These are phyloP conservation scores for Pomacea canaliculata DNA, from an alignment of 2,888 invertebrate species.

Conservation along the genomic window DNA sequence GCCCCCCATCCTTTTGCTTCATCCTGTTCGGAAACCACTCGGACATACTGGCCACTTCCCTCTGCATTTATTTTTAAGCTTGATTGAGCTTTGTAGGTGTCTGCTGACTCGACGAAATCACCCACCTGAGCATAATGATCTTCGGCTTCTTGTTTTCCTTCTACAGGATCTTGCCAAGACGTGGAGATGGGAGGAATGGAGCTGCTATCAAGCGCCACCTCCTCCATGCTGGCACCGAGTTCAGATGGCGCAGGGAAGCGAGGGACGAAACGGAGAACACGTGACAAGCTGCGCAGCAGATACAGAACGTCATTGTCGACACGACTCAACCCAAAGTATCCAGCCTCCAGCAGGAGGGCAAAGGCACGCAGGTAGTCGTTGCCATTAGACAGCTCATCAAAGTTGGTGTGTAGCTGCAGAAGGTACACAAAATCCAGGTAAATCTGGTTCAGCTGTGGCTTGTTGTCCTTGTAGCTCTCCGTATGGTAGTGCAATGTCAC, in stretches of 20 bases:
- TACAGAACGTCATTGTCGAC: slow-evolving; percentile 40
- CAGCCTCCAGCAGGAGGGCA: slow-evolving; percentile 53
- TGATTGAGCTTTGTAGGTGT: not conserved
- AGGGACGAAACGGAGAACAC: slow-evolving; percentile 33
- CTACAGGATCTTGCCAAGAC: no score
- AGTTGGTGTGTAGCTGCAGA: slow-evolving; percentile 54
- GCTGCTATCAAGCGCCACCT: not conserved
- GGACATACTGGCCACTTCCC: slow-evolving; percentile 12
- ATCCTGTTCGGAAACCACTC: slow-evolving; percentile 13
- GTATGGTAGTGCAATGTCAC: slow-evolving; percentile 25
- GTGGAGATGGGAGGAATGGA: no score
- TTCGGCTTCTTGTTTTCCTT: no score
- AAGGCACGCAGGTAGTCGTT: slow-evolving; percentile 52
- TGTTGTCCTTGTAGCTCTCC: slow-evolving; percentile 14
- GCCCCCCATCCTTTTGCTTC: slow-evolving; percentile 8
- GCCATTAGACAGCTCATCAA: slow-evolving; percentile 43
- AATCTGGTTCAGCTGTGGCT: slow-evolving; percentile 49
- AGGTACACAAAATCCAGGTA: slow-evolving; percentile 51
- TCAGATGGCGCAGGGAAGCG: not conserved
- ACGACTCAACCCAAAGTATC: slow-evolving; percentile 45
- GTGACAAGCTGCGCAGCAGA: slow-evolving; percentile 45
- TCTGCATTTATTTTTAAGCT: not conserved
- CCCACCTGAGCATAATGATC: not conserved
- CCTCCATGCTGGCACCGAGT: not conserved
- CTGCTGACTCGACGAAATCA: not conserved